Percentiles rank a stretch among this genome's conserved stretches.
Conservation (phyloP, 1,140 invertebrate genomes). For the Papilio dardanus region DNA sequence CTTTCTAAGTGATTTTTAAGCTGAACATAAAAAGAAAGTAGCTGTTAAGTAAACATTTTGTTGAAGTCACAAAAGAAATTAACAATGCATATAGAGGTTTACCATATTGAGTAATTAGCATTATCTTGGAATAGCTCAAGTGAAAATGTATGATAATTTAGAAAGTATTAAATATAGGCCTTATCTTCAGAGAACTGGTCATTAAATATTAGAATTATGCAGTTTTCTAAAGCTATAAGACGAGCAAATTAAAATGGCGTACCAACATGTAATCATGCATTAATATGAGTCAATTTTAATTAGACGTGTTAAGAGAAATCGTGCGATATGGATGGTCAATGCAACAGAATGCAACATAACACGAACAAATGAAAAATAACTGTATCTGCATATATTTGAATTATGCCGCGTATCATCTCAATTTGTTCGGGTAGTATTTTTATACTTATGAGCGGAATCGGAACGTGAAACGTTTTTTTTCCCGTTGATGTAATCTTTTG, state of each 20-base stretch:
- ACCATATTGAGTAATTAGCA: too few relatives aligned
- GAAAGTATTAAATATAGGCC: neutral
- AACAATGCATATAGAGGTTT: too few relatives aligned
- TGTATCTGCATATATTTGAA: constrained; percentile 37
- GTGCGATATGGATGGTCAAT: constrained; percentile 51
- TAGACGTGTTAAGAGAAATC: constrained; percentile 49
- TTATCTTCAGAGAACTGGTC: neutral
- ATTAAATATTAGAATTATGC: constrained; percentile 16
- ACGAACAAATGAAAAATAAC: constrained; percentile 41
- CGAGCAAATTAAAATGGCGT: neutral
- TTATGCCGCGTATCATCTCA: constrained; percentile 40
- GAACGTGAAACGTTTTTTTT: constrained; percentile 43
- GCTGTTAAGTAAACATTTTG: neutral
- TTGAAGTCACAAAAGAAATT: too few relatives aligned
- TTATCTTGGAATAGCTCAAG: neutral
- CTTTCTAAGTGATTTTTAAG: constrained; percentile 17
- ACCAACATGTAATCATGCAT: constrained; percentile 12
- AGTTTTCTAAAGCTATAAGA: constrained; percentile 14
- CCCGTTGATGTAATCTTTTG: constrained; percentile 28
- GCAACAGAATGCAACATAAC: constrained; percentile 51
- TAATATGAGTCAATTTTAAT: constrained; percentile 14
- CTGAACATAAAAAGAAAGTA: neutral
- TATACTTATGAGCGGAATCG: constrained; percentile 45
- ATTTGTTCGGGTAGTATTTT: constrained; percentile 41
- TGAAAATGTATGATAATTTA: constrained; percentile 4